phyloP scores from a whole-genome alignment of 2,113 vertebrate genomes.

The Larimichthys crocea region DNA sequence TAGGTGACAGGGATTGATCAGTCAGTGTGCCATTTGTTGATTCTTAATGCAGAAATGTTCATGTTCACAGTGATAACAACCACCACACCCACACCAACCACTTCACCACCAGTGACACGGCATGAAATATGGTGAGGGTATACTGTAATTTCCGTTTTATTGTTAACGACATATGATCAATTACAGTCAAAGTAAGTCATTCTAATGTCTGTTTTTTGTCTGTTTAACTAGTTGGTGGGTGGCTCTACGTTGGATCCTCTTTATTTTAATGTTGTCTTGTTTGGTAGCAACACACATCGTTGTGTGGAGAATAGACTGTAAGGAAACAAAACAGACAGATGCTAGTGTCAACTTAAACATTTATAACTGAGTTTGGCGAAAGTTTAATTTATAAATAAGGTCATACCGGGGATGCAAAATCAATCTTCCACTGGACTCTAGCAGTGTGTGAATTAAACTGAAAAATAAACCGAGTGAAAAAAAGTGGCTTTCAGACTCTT shows the following conservation, averaged over 20 bases:
- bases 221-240: conserved; percentile 64
- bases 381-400: neutral
- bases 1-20: neutral
- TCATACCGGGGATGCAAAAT: conserved; percentile 6
- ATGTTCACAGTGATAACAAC: conserved; percentile 35
- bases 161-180: neutral
- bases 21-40: neutral
- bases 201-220: neutral
- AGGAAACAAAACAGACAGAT: neutral
- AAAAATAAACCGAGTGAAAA: conserved; percentile 33
- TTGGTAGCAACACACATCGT: conserved; percentile 28
- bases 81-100: neutral
- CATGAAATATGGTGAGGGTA: conserved; percentile 42
- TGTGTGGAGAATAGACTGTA: conserved; percentile 34
- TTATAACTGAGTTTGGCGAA: neutral
- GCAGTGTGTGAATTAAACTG: conserved; percentile 16
- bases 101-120: neutral
- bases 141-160: neutral
- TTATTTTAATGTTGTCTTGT: conserved; percentile 55
- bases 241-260: conserved; percentile 73
- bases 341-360: neutral
- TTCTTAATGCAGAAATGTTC: neutral
- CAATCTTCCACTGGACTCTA: conserved; percentile 7
- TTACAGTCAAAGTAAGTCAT: neutral
- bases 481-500: conserved; percentile 17